These are phyloP conservation scores for Philaethria dido DNA, from an alignment of 2,888 invertebrate species.

Conservation along the genomic window DNA sequence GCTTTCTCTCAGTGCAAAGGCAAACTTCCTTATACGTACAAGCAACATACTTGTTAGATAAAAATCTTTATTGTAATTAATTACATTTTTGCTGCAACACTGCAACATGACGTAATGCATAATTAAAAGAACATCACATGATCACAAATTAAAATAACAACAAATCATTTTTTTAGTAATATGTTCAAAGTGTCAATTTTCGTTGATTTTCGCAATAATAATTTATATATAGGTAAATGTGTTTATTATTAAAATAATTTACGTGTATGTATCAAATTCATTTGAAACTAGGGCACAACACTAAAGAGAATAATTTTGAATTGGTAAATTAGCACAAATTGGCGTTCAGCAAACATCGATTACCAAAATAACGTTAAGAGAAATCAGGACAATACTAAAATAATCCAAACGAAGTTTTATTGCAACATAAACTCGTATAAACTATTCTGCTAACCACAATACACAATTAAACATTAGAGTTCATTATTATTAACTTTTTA, in stretches of 20 bases:
- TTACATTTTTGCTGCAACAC: slow-evolving; percentile 1
- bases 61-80: slow-evolving; percentile 12
- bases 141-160: no score
- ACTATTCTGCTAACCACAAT: slow-evolving; percentile 56
- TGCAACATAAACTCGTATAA: slow-evolving; percentile 61
- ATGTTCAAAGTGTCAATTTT: no score
- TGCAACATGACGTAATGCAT: background rate
- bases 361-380: slow-evolving; percentile 53
- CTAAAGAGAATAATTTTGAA: slow-evolving; percentile 20
- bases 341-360: slow-evolving; percentile 52
- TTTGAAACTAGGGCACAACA: slow-evolving; percentile 19
- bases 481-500: slow-evolving; percentile 50
- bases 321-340: slow-evolving; percentile 47
- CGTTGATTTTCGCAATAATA: no score
- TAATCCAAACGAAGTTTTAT: slow-evolving; percentile 61
- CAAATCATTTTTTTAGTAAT: no score
- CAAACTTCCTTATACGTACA: slow-evolving; percentile 35
- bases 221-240: background rate
- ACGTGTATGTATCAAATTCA: background rate
- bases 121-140: background rate
- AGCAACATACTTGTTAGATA: background rate
- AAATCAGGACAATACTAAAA: slow-evolving; percentile 60
- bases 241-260: background rate
- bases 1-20: slow-evolving; percentile 52
- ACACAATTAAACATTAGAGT: slow-evolving; percentile 54